Evolutionary conservation across 1,140 invertebrate species (phyloP).

Genomic region (Brachionus calyciflorus): DNA sequence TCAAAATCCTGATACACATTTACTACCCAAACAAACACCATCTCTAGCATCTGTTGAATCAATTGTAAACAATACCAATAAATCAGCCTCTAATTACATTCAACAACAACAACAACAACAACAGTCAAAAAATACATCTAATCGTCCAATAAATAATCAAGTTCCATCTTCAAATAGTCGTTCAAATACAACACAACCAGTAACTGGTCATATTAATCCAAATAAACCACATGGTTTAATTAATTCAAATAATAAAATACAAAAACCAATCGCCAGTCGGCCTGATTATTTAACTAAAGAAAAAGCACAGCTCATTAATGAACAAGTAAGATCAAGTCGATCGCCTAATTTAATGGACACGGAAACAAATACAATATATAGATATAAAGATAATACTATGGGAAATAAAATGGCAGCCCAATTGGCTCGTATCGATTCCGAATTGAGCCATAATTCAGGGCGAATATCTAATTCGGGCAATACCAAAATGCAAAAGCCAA

Average conservation of each 20-base stretch:
- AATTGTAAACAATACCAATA: neutral
- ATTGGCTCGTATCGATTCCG: neutral
- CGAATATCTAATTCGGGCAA: neutral
- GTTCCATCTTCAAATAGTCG: neutral
- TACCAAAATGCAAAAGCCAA: too few species aligned
- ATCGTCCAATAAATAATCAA: neutral
- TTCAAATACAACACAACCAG: neutral
- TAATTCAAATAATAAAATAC: neutral
- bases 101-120: constrained; percentile 9
- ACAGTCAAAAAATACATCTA: neutral
- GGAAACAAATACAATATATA: neutral
- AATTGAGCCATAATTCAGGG: neutral
- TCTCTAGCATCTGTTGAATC: neutral
- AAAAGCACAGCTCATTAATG: neutral
- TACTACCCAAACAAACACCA: constrained; percentile 10
- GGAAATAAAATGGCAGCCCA: neutral
- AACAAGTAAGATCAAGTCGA: neutral
- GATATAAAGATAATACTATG: neutral
- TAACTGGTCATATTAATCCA: too few species aligned
- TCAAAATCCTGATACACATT: neutral
- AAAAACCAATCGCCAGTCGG: neutral
- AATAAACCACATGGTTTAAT: neutral
- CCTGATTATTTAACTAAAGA: constrained; percentile 14
- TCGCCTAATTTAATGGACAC: neutral
- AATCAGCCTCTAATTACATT: constrained; percentile 4